A percentile compares a stretch with the other conserved stretches of the same genome.
phyloP scores from a whole-genome alignment of 2,797 vertebrate species.

The Diplodus puntazzo region DNA sequence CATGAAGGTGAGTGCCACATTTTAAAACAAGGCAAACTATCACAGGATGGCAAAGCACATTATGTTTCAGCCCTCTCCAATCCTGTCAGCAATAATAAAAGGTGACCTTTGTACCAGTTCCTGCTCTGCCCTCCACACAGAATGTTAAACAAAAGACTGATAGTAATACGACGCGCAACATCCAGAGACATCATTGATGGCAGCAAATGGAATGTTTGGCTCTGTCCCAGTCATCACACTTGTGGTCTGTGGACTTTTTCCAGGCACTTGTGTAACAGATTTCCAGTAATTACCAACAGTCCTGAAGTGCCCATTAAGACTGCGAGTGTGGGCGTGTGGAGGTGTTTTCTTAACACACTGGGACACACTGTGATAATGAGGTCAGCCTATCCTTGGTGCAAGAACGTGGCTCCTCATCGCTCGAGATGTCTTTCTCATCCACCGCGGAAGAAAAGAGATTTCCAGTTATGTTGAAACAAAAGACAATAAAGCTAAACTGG shows the following conservation, averaged over 20 bases:
- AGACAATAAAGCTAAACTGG: not conserved
- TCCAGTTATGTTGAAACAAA: not conserved
- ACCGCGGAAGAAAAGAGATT: not conserved
- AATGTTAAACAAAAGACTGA: conserved; percentile 45
- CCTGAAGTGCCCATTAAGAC: conserved; percentile 49
- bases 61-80: conserved; percentile 1
- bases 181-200: conserved; percentile 44
- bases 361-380: conserved; percentile 40
- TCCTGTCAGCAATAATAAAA: conserved; percentile 45
- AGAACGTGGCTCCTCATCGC: conserved; percentile 5
- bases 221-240: conserved; percentile 51
- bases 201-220: conserved; percentile 65
- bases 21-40: conserved; percentile 10
- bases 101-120: conserved; percentile 42
- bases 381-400: conserved; percentile 18
- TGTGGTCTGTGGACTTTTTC: conserved; percentile 44
- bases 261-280: conserved; percentile 50
- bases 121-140: conserved; percentile 15
- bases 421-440: not conserved
- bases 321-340: conserved; percentile 9
- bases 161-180: conserved; percentile 46
- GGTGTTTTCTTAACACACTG: conserved; percentile 42
- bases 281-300: conserved; percentile 55
- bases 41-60: conserved; percentile 1
- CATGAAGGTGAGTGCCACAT: not conserved